These are phyloP conservation scores for Arctocebus calabarensis DNA, from an alignment of 2,797 vertebrate genomes.

Conservation along the genomic window DNA sequence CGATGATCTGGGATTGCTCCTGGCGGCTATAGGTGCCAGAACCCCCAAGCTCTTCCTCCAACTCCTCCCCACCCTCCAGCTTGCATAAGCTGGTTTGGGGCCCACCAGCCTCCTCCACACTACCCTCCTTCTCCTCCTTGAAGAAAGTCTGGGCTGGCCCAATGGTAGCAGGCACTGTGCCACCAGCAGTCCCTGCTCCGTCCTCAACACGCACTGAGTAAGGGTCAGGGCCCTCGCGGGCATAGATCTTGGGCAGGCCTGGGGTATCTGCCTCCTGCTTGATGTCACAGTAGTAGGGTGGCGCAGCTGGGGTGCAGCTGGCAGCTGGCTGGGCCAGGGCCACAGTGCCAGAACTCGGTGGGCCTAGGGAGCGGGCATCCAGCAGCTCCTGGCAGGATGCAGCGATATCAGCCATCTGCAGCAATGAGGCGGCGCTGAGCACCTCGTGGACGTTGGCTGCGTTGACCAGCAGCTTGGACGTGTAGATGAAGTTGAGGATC, in stretches of 20 bases:
- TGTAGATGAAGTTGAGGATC: constrained; percentile 99
- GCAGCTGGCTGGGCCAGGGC: constrained; percentile 88
- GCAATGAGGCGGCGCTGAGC: constrained; percentile 94
- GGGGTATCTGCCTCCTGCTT: constrained; percentile 94
- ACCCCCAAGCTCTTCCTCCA: constrained; percentile 88
- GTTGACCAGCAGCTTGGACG: constrained; percentile 97
- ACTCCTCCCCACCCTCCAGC: constrained; percentile 90
- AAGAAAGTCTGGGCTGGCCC: constrained; percentile 91
- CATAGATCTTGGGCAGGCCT: constrained; percentile 90
- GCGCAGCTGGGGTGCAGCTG: constrained; percentile 82
- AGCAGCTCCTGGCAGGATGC: constrained; percentile 97
- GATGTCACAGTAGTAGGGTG: constrained; percentile 94
- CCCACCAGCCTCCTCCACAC: rapidly evolving
- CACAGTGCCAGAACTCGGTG: constrained; percentile 90
- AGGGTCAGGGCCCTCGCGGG: constrained; percentile 92
- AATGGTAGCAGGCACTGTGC: constrained; percentile 58
- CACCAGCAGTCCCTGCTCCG: constrained; percentile 75
- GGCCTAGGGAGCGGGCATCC: constrained; percentile 92
- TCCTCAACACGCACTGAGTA: constrained; percentile 95
- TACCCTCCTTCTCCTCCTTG: constrained; percentile 91
- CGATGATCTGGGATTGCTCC: constrained; percentile 97
- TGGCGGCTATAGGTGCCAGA: constrained; percentile 93
- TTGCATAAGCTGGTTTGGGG: constrained; percentile 88
- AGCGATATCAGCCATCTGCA: constrained; percentile 97
- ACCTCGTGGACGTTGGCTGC: constrained; percentile 95